Conservation (phyloP, 2,888 invertebrate genomes). For the Macrophya alboannulata region DNA sequence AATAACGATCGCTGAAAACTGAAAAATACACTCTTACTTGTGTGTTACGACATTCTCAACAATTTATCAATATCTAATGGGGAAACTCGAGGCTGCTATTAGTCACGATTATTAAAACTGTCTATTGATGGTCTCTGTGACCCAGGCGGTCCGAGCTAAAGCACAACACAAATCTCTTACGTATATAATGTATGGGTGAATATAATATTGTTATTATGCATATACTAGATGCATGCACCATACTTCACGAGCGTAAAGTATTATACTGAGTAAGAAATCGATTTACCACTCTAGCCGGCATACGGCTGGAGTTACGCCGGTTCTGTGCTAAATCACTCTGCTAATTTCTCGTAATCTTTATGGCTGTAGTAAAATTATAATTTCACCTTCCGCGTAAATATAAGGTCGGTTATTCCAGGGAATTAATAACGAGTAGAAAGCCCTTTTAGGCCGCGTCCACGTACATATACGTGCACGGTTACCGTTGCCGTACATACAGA, state of each 20-base stretch:
- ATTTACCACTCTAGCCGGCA: neutral
- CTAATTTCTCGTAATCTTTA: slow-evolving; percentile 75
- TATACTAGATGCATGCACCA: slow-evolving; percentile 18
- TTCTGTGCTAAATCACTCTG: slow-evolving; percentile 69
- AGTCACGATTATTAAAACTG: neutral
- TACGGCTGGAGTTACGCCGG: slow-evolving; percentile 26
- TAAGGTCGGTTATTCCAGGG: slow-evolving; percentile 45
- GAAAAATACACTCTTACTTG: too few species aligned
- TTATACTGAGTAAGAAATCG: slow-evolving; percentile 20
- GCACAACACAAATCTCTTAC: neutral
- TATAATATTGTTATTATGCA: neutral
- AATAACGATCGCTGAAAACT: neutral
- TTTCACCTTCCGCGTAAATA: slow-evolving; percentile 60
- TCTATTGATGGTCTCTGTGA: neutral
- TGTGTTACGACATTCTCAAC: neutral
- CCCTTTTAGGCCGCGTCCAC: slow-evolving; percentile 38
- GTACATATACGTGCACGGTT: neutral
- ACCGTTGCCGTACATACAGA: neutral
- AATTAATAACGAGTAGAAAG: slow-evolving; percentile 53
- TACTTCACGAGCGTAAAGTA: neutral
- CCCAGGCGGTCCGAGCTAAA: neutral
- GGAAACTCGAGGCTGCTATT: neutral
- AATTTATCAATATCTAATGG: slow-evolving; percentile 5
- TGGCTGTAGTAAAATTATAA: slow-evolving; percentile 72
- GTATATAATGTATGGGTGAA: neutral